Conservation (phyloP, 2,888 invertebrate genomes). For the Thera obeliscata region DNA sequence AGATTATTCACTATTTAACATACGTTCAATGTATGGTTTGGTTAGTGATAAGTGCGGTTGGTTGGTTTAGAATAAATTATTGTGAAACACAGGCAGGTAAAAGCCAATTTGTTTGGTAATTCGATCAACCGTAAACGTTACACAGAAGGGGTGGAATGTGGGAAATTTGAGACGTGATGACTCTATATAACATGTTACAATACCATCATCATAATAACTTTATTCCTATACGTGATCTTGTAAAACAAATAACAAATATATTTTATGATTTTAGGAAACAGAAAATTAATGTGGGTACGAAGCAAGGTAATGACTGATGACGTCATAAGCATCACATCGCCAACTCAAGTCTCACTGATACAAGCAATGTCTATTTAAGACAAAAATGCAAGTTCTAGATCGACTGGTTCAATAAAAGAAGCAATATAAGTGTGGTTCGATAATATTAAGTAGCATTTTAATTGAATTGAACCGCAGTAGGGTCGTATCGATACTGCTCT, state of each 20-base stretch:
- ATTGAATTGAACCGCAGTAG: not conserved
- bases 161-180: slow-evolving; percentile 33
- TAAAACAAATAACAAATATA: too few species aligned
- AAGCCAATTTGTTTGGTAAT: slow-evolving; percentile 38
- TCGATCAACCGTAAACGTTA: slow-evolving; percentile 35
- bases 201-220: slow-evolving; percentile 7
- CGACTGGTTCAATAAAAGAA: too few species aligned
- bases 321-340: not conserved
- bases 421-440: too few species aligned
- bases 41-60: slow-evolving; percentile 7
- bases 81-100: slow-evolving; percentile 26
- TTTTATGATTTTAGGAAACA: not conserved
- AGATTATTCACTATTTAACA: not conserved
- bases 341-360: not conserved
- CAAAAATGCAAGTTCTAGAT: too few species aligned
- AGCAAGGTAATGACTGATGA: not conserved
- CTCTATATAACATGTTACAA: slow-evolving; percentile 4
- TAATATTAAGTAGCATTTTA: too few species aligned
- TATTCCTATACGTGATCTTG: too few species aligned
- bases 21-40: not conserved
- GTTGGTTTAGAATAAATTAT: slow-evolving; percentile 21
- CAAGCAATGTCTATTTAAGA: not conserved
- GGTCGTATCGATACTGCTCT: not conserved
- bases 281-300: not conserved
- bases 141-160: slow-evolving; percentile 28